Conservation (phyloP, 1,140 invertebrate species). For the Samia ricini region DNA sequence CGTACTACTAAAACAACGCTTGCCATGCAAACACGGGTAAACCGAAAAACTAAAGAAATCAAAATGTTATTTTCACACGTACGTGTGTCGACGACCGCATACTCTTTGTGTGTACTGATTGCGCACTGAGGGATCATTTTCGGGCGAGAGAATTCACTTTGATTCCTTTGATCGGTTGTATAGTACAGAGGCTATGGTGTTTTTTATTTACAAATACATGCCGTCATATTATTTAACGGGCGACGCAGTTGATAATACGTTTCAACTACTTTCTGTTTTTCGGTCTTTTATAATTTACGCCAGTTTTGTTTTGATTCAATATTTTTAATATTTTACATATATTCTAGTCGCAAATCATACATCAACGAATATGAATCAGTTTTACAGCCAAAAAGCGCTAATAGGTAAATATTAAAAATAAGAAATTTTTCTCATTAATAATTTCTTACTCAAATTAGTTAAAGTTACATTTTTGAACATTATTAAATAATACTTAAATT, state of each 20-base stretch:
- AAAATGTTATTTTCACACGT: slow-evolving; percentile 26
- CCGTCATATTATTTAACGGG: too few relatives aligned
- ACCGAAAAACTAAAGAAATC: slow-evolving; percentile 28
- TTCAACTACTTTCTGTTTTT: too few relatives aligned
- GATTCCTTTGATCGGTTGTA: slow-evolving; percentile 8
- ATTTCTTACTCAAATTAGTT: too few relatives aligned
- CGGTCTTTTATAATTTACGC: too few relatives aligned
- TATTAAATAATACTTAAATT: too few relatives aligned
- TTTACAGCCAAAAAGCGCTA: neutral
- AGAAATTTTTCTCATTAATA: too few relatives aligned
- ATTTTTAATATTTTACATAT: too few relatives aligned
- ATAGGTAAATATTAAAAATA: neutral
- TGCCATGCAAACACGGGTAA: slow-evolving; percentile 42
- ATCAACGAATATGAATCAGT: too few relatives aligned
- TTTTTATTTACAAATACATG: neutral
- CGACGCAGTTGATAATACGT: neutral
- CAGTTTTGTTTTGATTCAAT: too few relatives aligned
- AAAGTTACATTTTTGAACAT: too few relatives aligned
- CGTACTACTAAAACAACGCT: slow-evolving; percentile 34
- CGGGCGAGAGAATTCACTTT: slow-evolving; percentile 13
- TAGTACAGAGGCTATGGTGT: neutral
- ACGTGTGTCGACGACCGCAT: slow-evolving; percentile 12
- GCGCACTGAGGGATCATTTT: slow-evolving; percentile 10
- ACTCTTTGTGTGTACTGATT: slow-evolving; percentile 13
- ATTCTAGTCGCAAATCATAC: too few relatives aligned